Evolutionary conservation across 2,888 invertebrate species (phyloP).

Genomic region (Nezara viridula): DNA sequence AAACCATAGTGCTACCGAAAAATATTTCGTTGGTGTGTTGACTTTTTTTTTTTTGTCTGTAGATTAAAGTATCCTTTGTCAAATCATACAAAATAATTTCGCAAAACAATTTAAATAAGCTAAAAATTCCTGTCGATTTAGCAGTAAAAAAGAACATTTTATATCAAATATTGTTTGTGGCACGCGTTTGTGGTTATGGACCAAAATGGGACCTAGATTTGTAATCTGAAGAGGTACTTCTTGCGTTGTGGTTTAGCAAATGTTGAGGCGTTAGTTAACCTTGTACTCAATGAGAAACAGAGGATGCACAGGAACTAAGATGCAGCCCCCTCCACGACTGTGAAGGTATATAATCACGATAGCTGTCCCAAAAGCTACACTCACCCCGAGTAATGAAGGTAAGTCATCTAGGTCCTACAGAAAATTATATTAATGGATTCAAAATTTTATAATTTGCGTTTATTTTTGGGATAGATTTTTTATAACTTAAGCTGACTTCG

Average conservation of each 20-base stretch:
- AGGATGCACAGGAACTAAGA: not conserved
- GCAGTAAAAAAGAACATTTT: not conserved
- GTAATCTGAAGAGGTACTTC: not conserved
- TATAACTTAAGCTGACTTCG: too few species aligned
- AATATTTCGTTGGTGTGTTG: too few species aligned
- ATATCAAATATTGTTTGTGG: not conserved
- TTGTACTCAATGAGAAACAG: not conserved
- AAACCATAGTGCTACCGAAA: too few species aligned
- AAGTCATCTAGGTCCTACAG: not conserved
- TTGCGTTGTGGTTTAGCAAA: not conserved
- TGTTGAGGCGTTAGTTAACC: not conserved
- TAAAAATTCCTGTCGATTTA: too few species aligned
- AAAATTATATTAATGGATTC: too few species aligned
- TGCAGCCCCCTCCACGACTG: not conserved
- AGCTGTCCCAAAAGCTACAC: not conserved
- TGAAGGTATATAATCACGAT: not conserved
- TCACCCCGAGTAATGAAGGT: not conserved
- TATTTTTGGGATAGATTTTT: too few species aligned
- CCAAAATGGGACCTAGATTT: not conserved
- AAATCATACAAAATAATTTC: too few species aligned
- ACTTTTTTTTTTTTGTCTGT: too few species aligned
- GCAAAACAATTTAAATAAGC: too few species aligned
- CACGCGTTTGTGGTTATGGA: constrained; percentile 1
- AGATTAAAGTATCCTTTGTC: too few species aligned
- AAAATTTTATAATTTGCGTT: too few species aligned